Percentiles rank a stretch among this genome's conserved stretches.
Evolutionary conservation across 2,888 invertebrate species (phyloP).

Genomic region (Lithophane leautieri): DNA sequence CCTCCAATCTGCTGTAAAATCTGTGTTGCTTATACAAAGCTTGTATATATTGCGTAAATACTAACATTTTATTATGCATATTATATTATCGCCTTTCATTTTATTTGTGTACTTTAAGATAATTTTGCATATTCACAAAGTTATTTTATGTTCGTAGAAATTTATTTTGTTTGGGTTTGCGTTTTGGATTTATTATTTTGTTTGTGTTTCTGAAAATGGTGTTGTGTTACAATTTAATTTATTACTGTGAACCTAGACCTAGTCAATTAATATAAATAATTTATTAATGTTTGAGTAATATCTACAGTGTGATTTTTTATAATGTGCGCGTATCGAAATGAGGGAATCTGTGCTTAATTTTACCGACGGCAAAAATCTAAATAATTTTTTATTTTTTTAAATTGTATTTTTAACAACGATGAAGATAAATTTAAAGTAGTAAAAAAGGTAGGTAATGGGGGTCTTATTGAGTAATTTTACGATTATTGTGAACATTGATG

Average conservation of each 20-base stretch:
- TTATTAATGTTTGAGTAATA: neutral
- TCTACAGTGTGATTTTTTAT: no score
- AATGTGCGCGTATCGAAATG: no score
- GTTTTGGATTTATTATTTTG: constrained; percentile 38
- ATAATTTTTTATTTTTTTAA: no score
- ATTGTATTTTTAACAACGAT: no score
- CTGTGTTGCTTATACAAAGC: constrained; percentile 48
- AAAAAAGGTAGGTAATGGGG: no score
- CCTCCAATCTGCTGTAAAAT: constrained; percentile 66
- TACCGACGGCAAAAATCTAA: no score
- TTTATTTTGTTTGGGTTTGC: constrained; percentile 31
- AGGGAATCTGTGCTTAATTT: no score
- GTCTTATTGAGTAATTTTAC: no score
- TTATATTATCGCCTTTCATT: constrained; percentile 59
- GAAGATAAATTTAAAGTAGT: no score
- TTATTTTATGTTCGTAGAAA: constrained; percentile 36
- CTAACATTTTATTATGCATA: constrained; percentile 55
- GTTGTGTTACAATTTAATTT: constrained; percentile 22
- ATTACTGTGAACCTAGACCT: neutral
- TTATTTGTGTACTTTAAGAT: constrained; percentile 54
- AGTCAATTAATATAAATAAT: neutral
- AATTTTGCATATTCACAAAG: constrained; percentile 45
- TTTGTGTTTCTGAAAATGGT: constrained; percentile 34
- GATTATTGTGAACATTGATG: no score
- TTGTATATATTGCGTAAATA: constrained; percentile 32